Evolutionary conservation across 2,113 vertebrate genomes (phyloP).

Genomic region (Tiliqua scincoides): DNA sequence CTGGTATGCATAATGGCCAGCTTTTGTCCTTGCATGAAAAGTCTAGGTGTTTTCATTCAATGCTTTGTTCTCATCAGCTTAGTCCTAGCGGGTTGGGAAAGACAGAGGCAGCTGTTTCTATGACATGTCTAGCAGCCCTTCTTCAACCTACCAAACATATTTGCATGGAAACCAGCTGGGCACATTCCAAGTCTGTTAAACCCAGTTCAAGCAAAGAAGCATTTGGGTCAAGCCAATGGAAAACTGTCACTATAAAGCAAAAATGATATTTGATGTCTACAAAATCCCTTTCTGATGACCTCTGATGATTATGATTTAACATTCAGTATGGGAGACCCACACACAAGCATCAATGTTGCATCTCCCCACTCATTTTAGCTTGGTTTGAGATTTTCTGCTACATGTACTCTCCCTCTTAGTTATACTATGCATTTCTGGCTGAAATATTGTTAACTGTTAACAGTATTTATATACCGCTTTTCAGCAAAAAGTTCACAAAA

Average conservation of each 20-base stretch:
- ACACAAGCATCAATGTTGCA: not conserved
- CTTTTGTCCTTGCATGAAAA: slow-evolving; percentile 85
- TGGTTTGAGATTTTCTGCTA: slow-evolving; percentile 38
- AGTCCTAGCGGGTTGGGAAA: slow-evolving; percentile 80
- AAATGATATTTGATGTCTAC: slow-evolving; percentile 55
- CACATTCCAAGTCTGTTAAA: slow-evolving; percentile 73
- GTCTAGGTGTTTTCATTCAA: slow-evolving; percentile 82
- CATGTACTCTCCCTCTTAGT: slow-evolving; percentile 15
- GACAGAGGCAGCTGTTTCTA: slow-evolving; percentile 80
- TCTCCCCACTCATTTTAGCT: slow-evolving; percentile 35
- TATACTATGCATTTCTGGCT: slow-evolving; percentile 22
- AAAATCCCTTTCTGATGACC: slow-evolving; percentile 68
- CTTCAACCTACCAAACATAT: slow-evolving; percentile 65
- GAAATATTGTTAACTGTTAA: slow-evolving; percentile 5
- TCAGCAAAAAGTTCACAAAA: too few relatives aligned
- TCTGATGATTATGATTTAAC: slow-evolving; percentile 55
- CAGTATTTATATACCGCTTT: too few relatives aligned
- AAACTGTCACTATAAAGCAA: slow-evolving; percentile 54
- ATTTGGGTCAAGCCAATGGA: slow-evolving; percentile 68
- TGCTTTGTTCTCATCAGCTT: slow-evolving; percentile 83
- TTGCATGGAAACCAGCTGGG: slow-evolving; percentile 79
- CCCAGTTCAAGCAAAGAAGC: slow-evolving; percentile 66
- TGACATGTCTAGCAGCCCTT: slow-evolving; percentile 73
- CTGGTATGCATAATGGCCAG: slow-evolving; percentile 84
- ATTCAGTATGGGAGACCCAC: slow-evolving; percentile 43